phyloP scores from a whole-genome alignment of 1,140 invertebrate genomes.

The Whitmania pigra region DNA sequence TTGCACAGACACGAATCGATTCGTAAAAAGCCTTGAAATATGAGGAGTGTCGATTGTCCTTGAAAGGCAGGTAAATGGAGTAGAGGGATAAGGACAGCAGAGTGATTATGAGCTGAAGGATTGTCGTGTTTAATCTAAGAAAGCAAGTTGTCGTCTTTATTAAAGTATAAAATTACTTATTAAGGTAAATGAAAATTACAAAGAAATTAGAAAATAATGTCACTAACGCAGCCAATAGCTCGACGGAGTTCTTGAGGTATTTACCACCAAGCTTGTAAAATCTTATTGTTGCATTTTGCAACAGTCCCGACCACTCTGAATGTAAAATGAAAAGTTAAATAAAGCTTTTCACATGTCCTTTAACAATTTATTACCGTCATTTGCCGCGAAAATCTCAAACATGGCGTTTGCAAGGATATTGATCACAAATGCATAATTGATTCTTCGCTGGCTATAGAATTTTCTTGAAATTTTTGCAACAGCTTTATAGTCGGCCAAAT shows the following conservation, averaged over 20 bases:
- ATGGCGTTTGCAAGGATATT: slow-evolving; percentile 34
- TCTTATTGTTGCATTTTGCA: slow-evolving; percentile 33
- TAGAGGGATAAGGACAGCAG: slow-evolving; percentile 36
- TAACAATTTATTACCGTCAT: slow-evolving; percentile 28
- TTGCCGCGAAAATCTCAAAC: slow-evolving; percentile 33
- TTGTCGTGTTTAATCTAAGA: slow-evolving; percentile 33
- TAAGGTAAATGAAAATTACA: no score
- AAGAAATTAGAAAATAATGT: no score
- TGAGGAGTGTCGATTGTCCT: slow-evolving; percentile 27
- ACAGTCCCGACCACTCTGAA: slow-evolving; percentile 28
- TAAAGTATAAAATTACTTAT: no score
- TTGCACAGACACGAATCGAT: slow-evolving; percentile 28
- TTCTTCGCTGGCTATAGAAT: slow-evolving; percentile 30
- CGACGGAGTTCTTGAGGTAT: slow-evolving; percentile 33
- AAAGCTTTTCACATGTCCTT: background rate
- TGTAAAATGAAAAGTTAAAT: background rate
- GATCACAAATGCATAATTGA: slow-evolving; percentile 34
- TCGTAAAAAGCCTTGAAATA: slow-evolving; percentile 27
- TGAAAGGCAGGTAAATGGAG: slow-evolving; percentile 28
- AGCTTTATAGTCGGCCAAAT: slow-evolving; percentile 28
- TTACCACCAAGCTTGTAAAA: slow-evolving; percentile 35
- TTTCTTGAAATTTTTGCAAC: slow-evolving; percentile 25
- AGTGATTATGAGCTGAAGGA: slow-evolving; percentile 31
- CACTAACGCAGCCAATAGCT: slow-evolving; percentile 35
- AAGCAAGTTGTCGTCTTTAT: slow-evolving; percentile 7